Evolutionary conservation across 1,140 invertebrate genomes (phyloP), one percentile per base, ranked within the genome.

Genomic region (Drosophila takahashii): DNA sequence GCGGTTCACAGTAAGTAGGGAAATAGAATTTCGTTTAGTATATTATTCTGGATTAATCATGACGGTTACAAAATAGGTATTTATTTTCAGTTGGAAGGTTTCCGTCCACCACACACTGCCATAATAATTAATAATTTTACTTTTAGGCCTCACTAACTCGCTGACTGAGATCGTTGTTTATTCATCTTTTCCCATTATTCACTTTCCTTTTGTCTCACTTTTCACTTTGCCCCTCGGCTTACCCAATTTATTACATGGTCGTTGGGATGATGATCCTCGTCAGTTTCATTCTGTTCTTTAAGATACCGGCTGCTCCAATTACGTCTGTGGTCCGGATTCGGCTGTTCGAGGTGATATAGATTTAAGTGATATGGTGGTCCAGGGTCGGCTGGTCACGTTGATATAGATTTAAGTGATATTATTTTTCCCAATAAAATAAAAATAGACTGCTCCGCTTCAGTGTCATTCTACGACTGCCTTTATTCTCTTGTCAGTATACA

Each of bases 121-220:
- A 39, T 15, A 39, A 15, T 39, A 39, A 39, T 39, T 39, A 39
- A 39, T 39, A n/a, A 37, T 39, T 39, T 39, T 15, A 4, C 10
- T 39, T 29, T 39, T 39, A 39, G 37, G 37, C 37, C 37, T 39
- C 37, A 39, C 37, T 39, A n/a, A n/a, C n/a, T n/a, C n/a, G n/a
- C n/a, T n/a, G n/a, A n/a, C n/a, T n/a, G n/a, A n/a, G 37, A 39
- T 39, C 37, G 37, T 39, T 39, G 37, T 39, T 39, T 10, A 11
- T 11, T 37, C 11, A 37, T 37, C 36, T 37, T 37, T 37, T 37
- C 11, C 11, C 36, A 37, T 37, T 39, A 27, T 39, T 39, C 4
- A 27, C 10, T 37, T 29, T 29, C 37, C 27, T 29, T 29, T 39
- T 39, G 37, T 39, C 15, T 39, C 7, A 39, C 37, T 39, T 39